Evolutionary conservation across 2,113 vertebrate species (phyloP).

Genomic region (Castor canadensis): DNA sequence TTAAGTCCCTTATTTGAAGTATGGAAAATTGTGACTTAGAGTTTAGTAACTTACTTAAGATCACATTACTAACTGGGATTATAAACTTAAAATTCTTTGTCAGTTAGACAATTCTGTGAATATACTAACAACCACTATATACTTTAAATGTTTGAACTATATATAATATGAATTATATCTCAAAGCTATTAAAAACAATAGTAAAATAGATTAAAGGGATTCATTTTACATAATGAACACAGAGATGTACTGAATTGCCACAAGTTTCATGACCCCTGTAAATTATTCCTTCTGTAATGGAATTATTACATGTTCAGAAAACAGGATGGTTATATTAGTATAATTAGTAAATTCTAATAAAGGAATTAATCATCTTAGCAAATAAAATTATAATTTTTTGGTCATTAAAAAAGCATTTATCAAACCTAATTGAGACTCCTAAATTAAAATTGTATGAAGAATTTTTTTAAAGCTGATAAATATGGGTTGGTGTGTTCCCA

Average conservation of each 20-base stretch:
- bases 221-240: background rate
- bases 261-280: background rate
- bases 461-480: background rate
- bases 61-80: background rate
- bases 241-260: background rate
- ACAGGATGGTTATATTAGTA: background rate
- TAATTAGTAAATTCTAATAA: conserved; percentile 51
- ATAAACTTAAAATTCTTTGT: conserved; percentile 24
- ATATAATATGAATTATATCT: background rate
- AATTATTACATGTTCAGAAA: conserved; percentile 29
- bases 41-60: background rate
- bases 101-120: background rate
- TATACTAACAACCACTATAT: background rate
- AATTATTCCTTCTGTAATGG: background rate
- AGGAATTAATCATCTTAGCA: background rate
- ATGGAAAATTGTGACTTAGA: background rate
- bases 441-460: background rate
- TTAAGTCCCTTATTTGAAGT: background rate
- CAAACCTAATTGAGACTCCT: background rate
- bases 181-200: background rate
- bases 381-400: background rate
- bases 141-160: background rate
- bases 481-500: background rate
- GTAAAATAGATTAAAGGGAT: background rate
- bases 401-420: background rate